Base-by-base conservation (phyloP, 2,888 invertebrate genomes). In the Odontomyia ornata region DNA sequence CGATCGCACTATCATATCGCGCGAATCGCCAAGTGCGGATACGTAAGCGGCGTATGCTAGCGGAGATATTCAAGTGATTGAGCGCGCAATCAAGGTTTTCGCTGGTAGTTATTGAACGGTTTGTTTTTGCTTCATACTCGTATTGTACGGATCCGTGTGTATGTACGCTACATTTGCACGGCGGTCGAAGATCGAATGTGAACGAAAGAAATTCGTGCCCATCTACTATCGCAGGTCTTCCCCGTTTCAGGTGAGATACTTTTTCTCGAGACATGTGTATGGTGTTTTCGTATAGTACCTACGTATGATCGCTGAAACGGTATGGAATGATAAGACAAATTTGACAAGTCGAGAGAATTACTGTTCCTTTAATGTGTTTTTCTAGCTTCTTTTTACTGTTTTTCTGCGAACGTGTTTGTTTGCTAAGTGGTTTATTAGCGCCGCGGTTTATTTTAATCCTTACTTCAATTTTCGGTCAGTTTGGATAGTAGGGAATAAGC, bases 281-380 rank as follows among this genome's bases (percentile, higher is more conserved):
- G 18, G 43, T 73, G 73, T 57, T 73, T 57, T 73, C 23, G 73
- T 36, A 15, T 18, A 36, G 36, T 73, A 36, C 23, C 25, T n/a
- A 23, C 46, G 47, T 69, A 69, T 47, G 69, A 69, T 69, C 69
- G 69, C 43, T 69, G 69, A 46, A 1, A 46, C 69, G 9, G 47
- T 69, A 46, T 69, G 69, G 21, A 25, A 25, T 69, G 69, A 69
- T 69, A 69, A 69, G 69, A 69, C 69, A n/a, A 25, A 69, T 69
- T 46, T 30, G 47, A 43, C 69, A 69, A 23, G 46, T 18, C 46
- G 69, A 69, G 30, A 69, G 46, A 18, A 15, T 69, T 46, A 69
- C 46, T 46, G 69, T 69, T 43, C 69, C 64, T 30, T 64, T 64
- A 27, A 64, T 64, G 64, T 30, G 23, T 27, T 47, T n/a, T 69